Evolutionary conservation across 1,140 invertebrate genomes (phyloP), one percentile per base, ranked within the genome.

Genomic region (Armadillidium nasatum): DNA sequence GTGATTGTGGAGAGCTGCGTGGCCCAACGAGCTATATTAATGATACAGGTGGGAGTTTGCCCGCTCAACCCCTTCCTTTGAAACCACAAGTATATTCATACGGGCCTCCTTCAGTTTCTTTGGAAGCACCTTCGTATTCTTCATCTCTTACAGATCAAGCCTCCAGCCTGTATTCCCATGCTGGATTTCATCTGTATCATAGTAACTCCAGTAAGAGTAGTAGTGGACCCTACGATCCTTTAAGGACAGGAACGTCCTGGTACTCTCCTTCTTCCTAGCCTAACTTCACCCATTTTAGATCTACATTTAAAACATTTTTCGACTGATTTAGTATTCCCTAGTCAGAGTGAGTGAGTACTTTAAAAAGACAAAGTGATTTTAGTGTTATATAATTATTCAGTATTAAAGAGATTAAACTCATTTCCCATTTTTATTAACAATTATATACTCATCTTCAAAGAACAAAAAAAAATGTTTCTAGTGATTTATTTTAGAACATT

Each of bases 231-330:
- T 60, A 60, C 50, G 50, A 60, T 60, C 11, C 50, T 19, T 7
- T 60, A 13, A 60, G 50, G 19, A 60, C 50, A 19, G 50, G 50
- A 13, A 60, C 50, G 7, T 60, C 50, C 7, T 60, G 50, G 50
- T 60, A 60, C 50, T 60, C 50, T 60, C 50, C 50, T 7, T 60
- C 50, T 19, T 60, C 50, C 50, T 60, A 60, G 50, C 50, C 50
- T 15, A 60, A 60, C 50, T 60, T 60, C 19, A 60, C 11, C 7
- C 19, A 1, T 4, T 60, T 60, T 60, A 60, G 50, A 19, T 60
- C 50, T 15, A 15, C 19, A 15, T 60, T 60, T 13, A 60, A 60
- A 60, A 19, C 50, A 60, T 60, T 19, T 60, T 19, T 19, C 50
- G 50, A 19, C 19, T 60, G 50, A 60, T 60, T 60, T 60, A 60